phyloP scores from a whole-genome alignment of 2,113 vertebrate species.

The Tachysurus vachellii region DNA sequence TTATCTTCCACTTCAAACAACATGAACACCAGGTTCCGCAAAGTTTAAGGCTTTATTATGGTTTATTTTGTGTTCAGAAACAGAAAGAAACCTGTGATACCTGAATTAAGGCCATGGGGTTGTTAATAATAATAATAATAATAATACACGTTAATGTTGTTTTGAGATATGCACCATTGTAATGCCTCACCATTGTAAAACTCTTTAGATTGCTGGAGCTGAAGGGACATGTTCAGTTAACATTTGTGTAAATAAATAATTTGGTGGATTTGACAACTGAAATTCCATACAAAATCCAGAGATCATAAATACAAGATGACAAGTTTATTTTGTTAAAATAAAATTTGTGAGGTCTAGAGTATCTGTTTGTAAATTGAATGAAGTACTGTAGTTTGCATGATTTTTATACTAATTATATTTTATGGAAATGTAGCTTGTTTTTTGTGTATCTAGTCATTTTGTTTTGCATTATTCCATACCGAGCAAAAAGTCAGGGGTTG shows the following conservation, averaged over 20 bases:
- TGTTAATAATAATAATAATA: background rate
- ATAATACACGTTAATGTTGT: background rate
- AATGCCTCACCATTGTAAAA: background rate
- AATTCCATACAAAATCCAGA: background rate
- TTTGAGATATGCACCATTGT: background rate
- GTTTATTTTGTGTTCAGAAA: background rate
- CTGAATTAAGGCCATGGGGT: background rate
- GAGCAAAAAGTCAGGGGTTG: background rate
- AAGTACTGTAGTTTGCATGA: background rate
- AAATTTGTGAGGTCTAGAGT: background rate
- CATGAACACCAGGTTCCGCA: background rate
- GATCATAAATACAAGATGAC: background rate
- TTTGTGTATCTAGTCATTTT: constrained; percentile 19
- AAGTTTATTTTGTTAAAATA: background rate
- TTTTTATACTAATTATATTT: background rate
- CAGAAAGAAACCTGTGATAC: background rate
- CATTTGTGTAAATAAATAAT: background rate
- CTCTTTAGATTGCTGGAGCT: background rate
- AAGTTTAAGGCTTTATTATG: background rate
- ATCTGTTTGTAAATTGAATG: background rate
- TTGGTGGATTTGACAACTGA: background rate
- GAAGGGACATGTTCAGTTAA: background rate
- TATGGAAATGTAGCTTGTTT: constrained; percentile 2
- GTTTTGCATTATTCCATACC: background rate
- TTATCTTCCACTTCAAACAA: background rate